Evolutionary conservation across 2,888 invertebrate species (phyloP), one percentile per base, ranked within the genome.

Genomic region (Leptura quadrifasciata): DNA sequence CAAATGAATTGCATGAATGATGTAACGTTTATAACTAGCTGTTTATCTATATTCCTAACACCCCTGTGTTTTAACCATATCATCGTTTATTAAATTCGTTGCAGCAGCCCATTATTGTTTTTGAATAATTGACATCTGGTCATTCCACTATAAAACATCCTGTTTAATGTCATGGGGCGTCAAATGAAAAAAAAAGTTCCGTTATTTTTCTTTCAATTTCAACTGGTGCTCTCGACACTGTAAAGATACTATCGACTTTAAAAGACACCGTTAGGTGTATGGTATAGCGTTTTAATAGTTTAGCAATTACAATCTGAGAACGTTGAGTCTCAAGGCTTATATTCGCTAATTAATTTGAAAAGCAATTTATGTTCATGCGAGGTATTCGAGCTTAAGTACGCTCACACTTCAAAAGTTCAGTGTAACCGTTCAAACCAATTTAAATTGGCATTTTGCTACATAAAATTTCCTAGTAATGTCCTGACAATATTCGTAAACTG

Each of bases 311-410:
- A 58, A 12, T 27, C 18, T 3, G 2, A 31, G 35, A 63, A 63
- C 39, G 63, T 63, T 63, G 20, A 35, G 63, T 20, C 20, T 63
- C 20, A n/a, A 39, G 63, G 63, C 63, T 39, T 20, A 17, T 20
- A 20, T 35, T 63, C 18, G 4, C 31, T 18, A 61, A 61, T 60
- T 60, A 60, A 60, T 8, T 17, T 27, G 35, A 27, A 15, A 27
- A 35, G 61, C 31, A 61, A 35, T 17, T n/a, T 47, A 47, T 12
- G 47, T 17, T 47, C 5, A 47, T 47, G 47, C n/a, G 47, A n/a
- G 3, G 15, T 47, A 47, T 47, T 47, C n/a, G 5, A n/a, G 4
- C 12, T 47, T 47, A n/a, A 47, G n/a, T 47, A 47, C 47, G 47
- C 47, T 47, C 5, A 47, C 47, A 47, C 47, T 47, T 47, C n/a